Base-by-base conservation (phyloP, 23 tunicate genomes). In the Ascidia mentula region DNA sequence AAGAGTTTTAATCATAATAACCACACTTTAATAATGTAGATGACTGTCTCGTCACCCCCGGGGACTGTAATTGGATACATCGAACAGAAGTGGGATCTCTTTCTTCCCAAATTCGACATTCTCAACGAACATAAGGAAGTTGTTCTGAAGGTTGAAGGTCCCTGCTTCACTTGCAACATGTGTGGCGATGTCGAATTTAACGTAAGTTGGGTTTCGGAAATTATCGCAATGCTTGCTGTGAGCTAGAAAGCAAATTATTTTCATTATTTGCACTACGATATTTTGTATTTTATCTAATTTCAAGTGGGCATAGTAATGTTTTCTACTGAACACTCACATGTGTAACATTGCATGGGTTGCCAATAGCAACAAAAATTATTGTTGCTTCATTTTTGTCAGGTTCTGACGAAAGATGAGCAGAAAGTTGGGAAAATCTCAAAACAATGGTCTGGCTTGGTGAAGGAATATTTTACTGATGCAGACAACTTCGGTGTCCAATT, bases 401-500 rank as follows among this genome's bases (percentile, higher is more conserved):
- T 96, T 53, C 4, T 80, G 82, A 91, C 95, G 1, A 91, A 87
- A 34, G 97, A 91, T 18, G 99, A 82, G 1, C 40, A 40, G 26
- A 74, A 76, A 69, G 81, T 96, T 59, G 99, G 99, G 31, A 91
- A 91, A 69, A 92, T 96, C 31, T 78, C 94, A n/a, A 96, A 96
- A 81, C 99, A 96, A 69, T 96, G 99, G 99, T 73, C 88, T 37
- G 99, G 99, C 7, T 60, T 96, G 40, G 96, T 80, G 31, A 89
- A 91, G 42, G 99, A 96, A 74, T 75, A 53, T 8, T 91, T 96
- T 37, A 91, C 97, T 36, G 99, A 96, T 77, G 97, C 99, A 18
- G 99, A 96, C 75, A 96, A 96, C 82, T 96, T 96, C 69, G 99
- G 99, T 8, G 80, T 96, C 18, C 92, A 91, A 53, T 96, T 96